Evolutionary conservation across 2,113 vertebrate genomes (phyloP).

Genomic region (Hemiprocne comata): DNA sequence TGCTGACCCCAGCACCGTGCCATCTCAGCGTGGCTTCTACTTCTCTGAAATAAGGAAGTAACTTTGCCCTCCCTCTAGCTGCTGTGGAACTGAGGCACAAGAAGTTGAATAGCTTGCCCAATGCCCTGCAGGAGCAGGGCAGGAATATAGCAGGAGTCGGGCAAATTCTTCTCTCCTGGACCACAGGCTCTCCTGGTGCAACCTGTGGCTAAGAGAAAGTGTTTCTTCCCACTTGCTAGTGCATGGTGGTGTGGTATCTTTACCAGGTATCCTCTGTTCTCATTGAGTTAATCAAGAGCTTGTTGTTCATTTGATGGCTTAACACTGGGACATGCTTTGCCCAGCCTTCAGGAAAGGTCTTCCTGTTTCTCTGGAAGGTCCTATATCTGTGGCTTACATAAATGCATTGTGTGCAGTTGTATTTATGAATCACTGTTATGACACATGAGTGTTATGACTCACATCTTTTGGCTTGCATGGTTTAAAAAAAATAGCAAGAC

Average conservation of each 20-base stretch:
- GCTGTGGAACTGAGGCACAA: neutral
- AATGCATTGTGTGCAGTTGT: neutral
- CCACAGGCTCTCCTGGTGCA: accelerated
- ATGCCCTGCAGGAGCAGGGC: neutral
- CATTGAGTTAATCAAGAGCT: neutral
- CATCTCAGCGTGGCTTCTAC: neutral
- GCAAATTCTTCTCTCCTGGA: neutral
- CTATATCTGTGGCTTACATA: neutral
- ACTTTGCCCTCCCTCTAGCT: neutral
- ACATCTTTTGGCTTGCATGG: neutral
- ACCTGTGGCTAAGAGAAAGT: neutral
- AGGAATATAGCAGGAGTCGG: neutral
- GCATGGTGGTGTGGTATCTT: accelerated
- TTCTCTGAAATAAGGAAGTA: neutral
- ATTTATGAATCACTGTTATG: slow-evolving; percentile 5
- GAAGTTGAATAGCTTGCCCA: neutral
- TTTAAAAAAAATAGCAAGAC: neutral
- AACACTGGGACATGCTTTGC: accelerated
- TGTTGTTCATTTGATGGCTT: neutral
- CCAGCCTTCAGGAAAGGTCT: neutral
- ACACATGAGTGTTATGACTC: neutral
- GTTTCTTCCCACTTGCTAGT: neutral
- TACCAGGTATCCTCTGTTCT: neutral
- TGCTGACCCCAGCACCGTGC: accelerated
- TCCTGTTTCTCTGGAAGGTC: neutral